These are phyloP conservation scores for Chirona hameri DNA, from an alignment of 2,888 invertebrate genomes.

Conservation along the genomic window DNA sequence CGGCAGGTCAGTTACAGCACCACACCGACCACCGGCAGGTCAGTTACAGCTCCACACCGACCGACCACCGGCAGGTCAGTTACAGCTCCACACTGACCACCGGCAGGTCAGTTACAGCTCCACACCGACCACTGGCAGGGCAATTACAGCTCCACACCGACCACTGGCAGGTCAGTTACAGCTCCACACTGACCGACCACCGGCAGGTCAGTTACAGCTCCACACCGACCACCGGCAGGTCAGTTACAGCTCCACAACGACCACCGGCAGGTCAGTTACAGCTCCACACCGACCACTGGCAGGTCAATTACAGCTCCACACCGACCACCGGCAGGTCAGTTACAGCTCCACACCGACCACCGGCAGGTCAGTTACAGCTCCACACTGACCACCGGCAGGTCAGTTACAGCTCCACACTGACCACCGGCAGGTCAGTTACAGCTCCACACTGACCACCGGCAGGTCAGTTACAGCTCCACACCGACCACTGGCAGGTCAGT, in stretches of 20 bases:
- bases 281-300: slow-evolving; percentile 28
- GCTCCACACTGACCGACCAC: slow-evolving; percentile 33
- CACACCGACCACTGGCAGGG: slow-evolving; percentile 28
- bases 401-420: not conserved
- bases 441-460: slow-evolving; percentile 28
- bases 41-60: not conserved
- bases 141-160: slow-evolving; percentile 32
- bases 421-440: slow-evolving; percentile 32
- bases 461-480: slow-evolving; percentile 30
- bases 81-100: not conserved
- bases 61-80: too few relatives aligned
- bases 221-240: too few relatives aligned
- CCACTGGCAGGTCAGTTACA: slow-evolving; percentile 58
- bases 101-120: slow-evolving; percentile 31
- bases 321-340: slow-evolving; percentile 55
- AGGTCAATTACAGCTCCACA: slow-evolving; percentile 30
- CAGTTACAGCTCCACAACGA: not conserved
- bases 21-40: slow-evolving; percentile 34
- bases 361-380: slow-evolving; percentile 31
- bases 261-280: slow-evolving; percentile 32
- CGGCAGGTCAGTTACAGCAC: slow-evolving; percentile 57
- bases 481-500: slow-evolving; percentile 55
- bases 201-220: slow-evolving; percentile 31
- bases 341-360: slow-evolving; percentile 32
- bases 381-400: too few relatives aligned